These are phyloP conservation scores for Diplosoma virens DNA, from an alignment of 23 tunicate genomes.

Conservation along the genomic window DNA sequence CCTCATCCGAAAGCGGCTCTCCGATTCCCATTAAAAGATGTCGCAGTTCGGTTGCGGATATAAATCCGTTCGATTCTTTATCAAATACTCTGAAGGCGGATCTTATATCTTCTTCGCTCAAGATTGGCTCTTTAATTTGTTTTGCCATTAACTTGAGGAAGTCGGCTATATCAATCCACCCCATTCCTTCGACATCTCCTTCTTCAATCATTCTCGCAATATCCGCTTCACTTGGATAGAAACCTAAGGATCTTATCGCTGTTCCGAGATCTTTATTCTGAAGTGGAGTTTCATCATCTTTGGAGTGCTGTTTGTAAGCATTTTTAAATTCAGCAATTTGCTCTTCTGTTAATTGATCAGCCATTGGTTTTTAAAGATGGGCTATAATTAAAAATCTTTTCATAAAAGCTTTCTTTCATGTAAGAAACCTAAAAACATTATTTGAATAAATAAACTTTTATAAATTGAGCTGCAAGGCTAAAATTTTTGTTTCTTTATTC, in stretches of 20 bases:
- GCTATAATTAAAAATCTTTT: too few relatives aligned
- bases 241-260: constrained; percentile 38
- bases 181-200: constrained; percentile 63
- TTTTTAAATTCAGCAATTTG: constrained; percentile 58
- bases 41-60: constrained; percentile 54
- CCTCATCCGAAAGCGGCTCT: constrained; percentile 37
- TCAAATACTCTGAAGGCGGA: constrained; percentile 52
- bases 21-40: constrained; percentile 44
- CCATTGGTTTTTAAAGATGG: background rate
- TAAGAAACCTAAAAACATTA: too few relatives aligned
- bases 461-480: too few relatives aligned
- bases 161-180: constrained; percentile 66
- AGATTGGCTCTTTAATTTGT: constrained; percentile 33
- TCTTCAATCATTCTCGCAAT: constrained; percentile 40
- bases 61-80: constrained; percentile 47
- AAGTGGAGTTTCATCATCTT: constrained; percentile 51
- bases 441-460: too few relatives aligned
- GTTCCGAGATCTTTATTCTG: constrained; percentile 46
- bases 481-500: too few relatives aligned
- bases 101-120: constrained; percentile 34
- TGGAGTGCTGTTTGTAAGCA: constrained; percentile 49
- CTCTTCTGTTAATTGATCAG: constrained; percentile 45
- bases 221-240: constrained; percentile 52
- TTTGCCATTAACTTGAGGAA: constrained; percentile 46
- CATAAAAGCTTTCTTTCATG: too few relatives aligned